A percentile compares a stretch with the other conserved stretches of the same genome.
phyloP scores from a whole-genome alignment of 2,797 vertebrate species.

The Kryptolebias ocellatus region DNA sequence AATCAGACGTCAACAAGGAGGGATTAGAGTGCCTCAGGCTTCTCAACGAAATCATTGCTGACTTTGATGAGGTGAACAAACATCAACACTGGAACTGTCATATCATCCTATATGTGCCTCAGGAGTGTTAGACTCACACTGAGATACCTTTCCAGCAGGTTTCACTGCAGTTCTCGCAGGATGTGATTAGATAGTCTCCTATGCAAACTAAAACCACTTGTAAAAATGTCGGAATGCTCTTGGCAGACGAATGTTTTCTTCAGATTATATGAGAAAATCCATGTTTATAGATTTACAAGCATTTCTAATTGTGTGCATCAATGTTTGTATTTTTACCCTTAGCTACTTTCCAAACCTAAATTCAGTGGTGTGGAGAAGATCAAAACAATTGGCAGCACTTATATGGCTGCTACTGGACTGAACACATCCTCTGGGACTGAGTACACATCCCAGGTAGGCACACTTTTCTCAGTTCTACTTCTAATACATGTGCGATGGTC shows the following conservation, averaged over 20 bases:
- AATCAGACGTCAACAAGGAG: conserved; percentile 98
- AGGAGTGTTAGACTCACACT: not conserved
- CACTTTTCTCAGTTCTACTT: not conserved
- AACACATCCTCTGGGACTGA: conserved; percentile 88
- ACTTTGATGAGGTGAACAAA: conserved; percentile 93
- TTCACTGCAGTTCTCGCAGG: not conserved
- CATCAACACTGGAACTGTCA: not conserved
- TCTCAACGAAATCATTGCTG: conserved; percentile 97
- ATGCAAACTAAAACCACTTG: not conserved
- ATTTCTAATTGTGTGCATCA: not conserved
- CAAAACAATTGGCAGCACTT: conserved; percentile 98
- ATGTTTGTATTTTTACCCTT: conserved; percentile 28
- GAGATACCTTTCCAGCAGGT: not conserved
- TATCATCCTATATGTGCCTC: not conserved
- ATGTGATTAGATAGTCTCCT: conserved; percentile 2
- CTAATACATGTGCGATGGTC: not conserved
- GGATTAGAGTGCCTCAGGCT: conserved; percentile 97
- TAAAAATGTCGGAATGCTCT: not conserved
- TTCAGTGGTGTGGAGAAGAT: conserved; percentile 99
- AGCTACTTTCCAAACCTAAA: conserved; percentile 96
- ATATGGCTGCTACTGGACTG: conserved; percentile 97
- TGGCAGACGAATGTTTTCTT: not conserved
- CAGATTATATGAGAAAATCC: not conserved
- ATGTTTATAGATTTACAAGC: too few relatives aligned
- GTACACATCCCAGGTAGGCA: conserved; percentile 84